A percentile compares a stretch with the other conserved stretches of the same genome.
Evolutionary conservation across 2,888 invertebrate genomes (phyloP).

Genomic region (Agrotis segetum): DNA sequence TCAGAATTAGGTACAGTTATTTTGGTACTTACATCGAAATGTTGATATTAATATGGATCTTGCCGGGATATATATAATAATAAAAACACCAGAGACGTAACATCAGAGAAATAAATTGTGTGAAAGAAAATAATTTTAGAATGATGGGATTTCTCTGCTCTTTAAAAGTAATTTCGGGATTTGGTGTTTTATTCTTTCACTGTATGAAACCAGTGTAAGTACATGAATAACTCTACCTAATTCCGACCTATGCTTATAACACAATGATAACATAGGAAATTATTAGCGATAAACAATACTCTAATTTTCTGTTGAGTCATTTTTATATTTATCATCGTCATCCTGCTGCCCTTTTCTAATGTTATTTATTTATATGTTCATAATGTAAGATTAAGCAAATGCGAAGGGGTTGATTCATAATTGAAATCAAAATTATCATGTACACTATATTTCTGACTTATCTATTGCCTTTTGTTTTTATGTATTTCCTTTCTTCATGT

Average conservation of each 20-base stretch:
- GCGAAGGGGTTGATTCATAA: constrained; percentile 1
- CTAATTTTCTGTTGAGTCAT: not conserved
- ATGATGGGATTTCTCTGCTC: too few species aligned
- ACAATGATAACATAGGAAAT: not conserved
- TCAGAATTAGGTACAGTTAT: too few species aligned
- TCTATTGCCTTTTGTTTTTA: not conserved
- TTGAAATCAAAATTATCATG: not conserved
- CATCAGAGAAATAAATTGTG: too few species aligned
- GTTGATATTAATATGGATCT: too few species aligned
- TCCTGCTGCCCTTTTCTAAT: not conserved
- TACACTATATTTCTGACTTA: not conserved
- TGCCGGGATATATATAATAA: too few species aligned
- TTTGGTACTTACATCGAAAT: too few species aligned
- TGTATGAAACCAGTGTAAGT: too few species aligned
- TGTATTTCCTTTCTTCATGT: not conserved
- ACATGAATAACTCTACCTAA: too few species aligned
- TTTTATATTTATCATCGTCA: not conserved
- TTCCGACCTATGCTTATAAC: not conserved
- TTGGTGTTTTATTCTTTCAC: too few species aligned
- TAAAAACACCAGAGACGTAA: too few species aligned
- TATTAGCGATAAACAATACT: not conserved
- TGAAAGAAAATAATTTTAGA: too few species aligned
- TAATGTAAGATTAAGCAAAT: not conserved
- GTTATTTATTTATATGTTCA: not conserved
- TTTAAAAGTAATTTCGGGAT: too few species aligned